A percentile compares a stretch with the other conserved stretches of the same genome.
phyloP scores from a whole-genome alignment of 2,797 vertebrate species.

The Brachymystax lenok region DNA sequence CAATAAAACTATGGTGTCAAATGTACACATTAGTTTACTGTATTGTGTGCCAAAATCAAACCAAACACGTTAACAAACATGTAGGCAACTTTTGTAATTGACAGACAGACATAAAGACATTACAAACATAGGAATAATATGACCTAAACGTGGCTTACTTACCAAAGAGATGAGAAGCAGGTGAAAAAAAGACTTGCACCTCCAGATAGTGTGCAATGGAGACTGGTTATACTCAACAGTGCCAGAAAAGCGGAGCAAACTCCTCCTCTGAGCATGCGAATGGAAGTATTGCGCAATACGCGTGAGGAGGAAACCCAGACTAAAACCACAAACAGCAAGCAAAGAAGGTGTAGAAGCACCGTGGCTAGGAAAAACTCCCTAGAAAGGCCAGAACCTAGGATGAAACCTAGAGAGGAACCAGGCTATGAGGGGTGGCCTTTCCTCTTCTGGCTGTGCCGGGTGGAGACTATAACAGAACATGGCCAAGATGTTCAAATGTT shows the following conservation, averaged over 20 bases:
- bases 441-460: too few relatives aligned
- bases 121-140: neutral
- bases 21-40: neutral
- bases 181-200: slow-evolving; percentile 65
- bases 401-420: too few relatives aligned
- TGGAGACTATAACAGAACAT: too few relatives aligned
- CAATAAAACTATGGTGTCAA: neutral
- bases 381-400: too few relatives aligned
- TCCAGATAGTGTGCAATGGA: slow-evolving; percentile 76
- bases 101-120: neutral
- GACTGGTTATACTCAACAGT: slow-evolving; percentile 49
- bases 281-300: slow-evolving; percentile 62
- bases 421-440: too few relatives aligned
- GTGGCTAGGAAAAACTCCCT: too few relatives aligned
- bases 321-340: too few relatives aligned
- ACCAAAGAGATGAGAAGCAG: slow-evolving; percentile 66
- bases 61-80: neutral
- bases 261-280: slow-evolving; percentile 76
- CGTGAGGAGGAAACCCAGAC: too few relatives aligned
- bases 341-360: too few relatives aligned
- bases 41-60: neutral
- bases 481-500: too few relatives aligned
- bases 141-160: slow-evolving; percentile 39
- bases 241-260: slow-evolving; percentile 63
- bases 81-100: neutral